A percentile compares a stretch with the other conserved stretches of the same genome.
Conservation (phyloP, 2,888 invertebrate species). For the Drosophila sordidula region DNA sequence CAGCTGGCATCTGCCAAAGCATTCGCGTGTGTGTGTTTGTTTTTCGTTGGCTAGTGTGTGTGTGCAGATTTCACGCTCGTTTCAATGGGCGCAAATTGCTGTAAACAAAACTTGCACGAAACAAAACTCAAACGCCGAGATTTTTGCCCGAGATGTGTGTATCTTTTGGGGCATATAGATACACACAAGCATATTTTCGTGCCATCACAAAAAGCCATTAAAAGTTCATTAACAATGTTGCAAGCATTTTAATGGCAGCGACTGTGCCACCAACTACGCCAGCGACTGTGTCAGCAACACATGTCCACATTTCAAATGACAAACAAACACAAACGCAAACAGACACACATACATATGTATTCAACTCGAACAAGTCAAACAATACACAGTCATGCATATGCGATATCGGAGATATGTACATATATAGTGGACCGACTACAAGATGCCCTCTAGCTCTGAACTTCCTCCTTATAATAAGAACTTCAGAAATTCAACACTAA, state of each 20-base stretch:
- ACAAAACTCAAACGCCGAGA: conserved; percentile 50
- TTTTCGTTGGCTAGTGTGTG: conserved; percentile 45
- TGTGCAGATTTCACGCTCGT: conserved; percentile 63
- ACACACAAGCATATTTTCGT: conserved; percentile 19
- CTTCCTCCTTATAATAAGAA: too few species aligned
- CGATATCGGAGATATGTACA: background rate
- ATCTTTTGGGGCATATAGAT: conserved; percentile 25
- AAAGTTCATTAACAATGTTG: conserved; percentile 83
- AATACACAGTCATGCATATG: conserved; percentile 27
- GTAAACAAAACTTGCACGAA: conserved; percentile 42
- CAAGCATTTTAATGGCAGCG: conserved; percentile 70
- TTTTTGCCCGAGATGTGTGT: conserved; percentile 43
- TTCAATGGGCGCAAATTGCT: conserved; percentile 52
- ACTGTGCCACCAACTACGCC: conserved; percentile 41
- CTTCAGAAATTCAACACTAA: too few species aligned
- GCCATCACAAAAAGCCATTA: conserved; percentile 78
- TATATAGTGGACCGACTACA: background rate
- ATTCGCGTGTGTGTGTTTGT: conserved; percentile 17
- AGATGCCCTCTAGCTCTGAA: too few species aligned
- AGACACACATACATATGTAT: background rate
- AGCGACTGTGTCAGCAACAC: conserved; percentile 51
- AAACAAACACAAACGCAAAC: conserved; percentile 44
- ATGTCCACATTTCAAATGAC: conserved; percentile 70
- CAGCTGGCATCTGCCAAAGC: conserved; percentile 16
- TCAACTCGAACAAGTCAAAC: conserved; percentile 45